These are phyloP conservation scores for Dynastes grantii DNA, from an alignment of 2,888 invertebrate genomes.

Conservation along the genomic window DNA sequence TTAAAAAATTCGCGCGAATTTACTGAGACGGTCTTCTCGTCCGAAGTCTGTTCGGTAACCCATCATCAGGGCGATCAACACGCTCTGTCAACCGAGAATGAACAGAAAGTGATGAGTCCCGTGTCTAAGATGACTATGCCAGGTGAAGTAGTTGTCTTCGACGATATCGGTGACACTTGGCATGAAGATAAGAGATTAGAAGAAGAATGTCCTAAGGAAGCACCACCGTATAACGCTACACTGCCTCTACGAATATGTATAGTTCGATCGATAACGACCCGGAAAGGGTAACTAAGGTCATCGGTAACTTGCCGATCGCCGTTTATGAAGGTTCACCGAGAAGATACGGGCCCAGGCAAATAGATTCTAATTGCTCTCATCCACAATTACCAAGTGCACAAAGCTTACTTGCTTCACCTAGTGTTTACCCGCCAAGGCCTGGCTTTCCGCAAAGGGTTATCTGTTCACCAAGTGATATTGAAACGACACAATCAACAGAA, in stretches of 20 bases:
- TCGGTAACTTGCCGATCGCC: constrained; percentile 91
- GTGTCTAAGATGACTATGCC: constrained; percentile 78
- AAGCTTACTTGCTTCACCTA: constrained; percentile 77
- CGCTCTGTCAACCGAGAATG: constrained; percentile 67
- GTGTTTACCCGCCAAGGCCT: constrained; percentile 84
- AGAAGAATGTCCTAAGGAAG: constrained; percentile 54
- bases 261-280: constrained; percentile 64
- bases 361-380: constrained; percentile 69
- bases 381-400: constrained; percentile 74
- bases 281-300: constrained; percentile 77
- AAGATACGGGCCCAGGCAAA: constrained; percentile 82
- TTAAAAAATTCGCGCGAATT: constrained; percentile 72
- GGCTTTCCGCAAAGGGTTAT: constrained; percentile 87
- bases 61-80: constrained; percentile 69
- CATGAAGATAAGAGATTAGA: constrained; percentile 73
- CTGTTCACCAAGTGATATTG: constrained; percentile 68
- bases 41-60: constrained; percentile 76
- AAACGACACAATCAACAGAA: constrained; percentile 63
- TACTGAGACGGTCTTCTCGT: constrained; percentile 77
- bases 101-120: constrained; percentile 73
- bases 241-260: constrained; percentile 63
- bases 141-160: constrained; percentile 88
- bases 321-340: constrained; percentile 94
- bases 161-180: constrained; percentile 90
- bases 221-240: constrained; percentile 58